These are phyloP conservation scores for Cyanistes caeruleus DNA, from an alignment of 2,113 vertebrate genomes.

Conservation along the genomic window DNA sequence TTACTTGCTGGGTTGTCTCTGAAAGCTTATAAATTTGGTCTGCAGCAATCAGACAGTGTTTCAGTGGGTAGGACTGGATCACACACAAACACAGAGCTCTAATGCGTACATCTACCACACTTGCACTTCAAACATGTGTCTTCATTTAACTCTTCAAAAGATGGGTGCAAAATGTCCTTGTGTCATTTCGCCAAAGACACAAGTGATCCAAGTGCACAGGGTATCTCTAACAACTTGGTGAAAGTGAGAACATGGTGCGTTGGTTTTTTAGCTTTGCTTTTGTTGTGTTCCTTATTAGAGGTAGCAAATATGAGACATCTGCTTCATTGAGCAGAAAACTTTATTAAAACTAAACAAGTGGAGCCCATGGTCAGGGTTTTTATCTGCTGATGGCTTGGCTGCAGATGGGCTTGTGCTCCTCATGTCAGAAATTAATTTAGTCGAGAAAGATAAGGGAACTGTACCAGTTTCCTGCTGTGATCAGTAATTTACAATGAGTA, in stretches of 20 bases:
- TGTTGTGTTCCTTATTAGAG: not conserved
- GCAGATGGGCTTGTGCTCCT: not conserved
- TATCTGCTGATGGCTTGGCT: not conserved
- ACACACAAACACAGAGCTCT: not conserved
- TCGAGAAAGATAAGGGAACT: not conserved
- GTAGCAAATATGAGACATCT: not conserved
- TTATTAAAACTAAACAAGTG: not conserved
- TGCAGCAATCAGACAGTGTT: not conserved
- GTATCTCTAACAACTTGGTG: not conserved
- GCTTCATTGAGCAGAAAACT: not conserved
- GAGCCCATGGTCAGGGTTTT: not conserved
- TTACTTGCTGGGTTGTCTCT: not conserved
- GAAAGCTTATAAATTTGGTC: not conserved
- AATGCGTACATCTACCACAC: not conserved
- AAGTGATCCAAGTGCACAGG: not conserved
- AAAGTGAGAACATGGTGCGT: not conserved
- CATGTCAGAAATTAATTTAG: not conserved
- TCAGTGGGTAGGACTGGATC: not conserved
- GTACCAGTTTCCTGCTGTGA: not conserved
- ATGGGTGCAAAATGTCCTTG: fast-evolving
- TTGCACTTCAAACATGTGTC: not conserved
- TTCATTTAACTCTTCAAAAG: not conserved
- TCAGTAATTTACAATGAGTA: not conserved
- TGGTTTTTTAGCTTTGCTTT: not conserved
- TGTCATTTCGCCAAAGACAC: not conserved